A percentile compares a stretch with the other conserved stretches of the same genome.
phyloP scores from a whole-genome alignment of 2,113 vertebrate genomes.

The Corvus cornix region DNA sequence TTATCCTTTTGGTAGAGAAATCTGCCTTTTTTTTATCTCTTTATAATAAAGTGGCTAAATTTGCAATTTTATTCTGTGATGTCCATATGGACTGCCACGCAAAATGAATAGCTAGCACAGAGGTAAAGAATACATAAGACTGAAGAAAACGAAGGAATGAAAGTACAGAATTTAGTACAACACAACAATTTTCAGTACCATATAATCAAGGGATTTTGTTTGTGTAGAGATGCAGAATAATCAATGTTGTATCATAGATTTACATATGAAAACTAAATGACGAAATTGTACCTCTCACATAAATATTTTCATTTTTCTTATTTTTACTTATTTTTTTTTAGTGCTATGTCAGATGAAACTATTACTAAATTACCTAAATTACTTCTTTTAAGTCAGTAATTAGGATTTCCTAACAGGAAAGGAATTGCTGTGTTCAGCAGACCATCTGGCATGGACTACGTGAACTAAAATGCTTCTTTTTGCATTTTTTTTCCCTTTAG shows the following conservation, averaged over 20 bases:
- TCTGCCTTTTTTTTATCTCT: not conserved
- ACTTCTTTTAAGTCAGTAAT: not conserved
- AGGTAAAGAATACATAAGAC: not conserved
- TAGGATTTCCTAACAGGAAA: not conserved
- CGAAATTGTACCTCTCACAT: not conserved
- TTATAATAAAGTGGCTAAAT: not conserved
- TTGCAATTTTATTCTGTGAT: not conserved
- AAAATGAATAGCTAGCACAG: not conserved
- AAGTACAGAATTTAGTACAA: not conserved
- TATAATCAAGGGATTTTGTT: not conserved
- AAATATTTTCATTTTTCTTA: not conserved
- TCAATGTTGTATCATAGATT: not conserved
- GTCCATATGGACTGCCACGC: not conserved
- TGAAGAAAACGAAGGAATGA: not conserved
- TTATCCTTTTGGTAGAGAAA: not conserved
- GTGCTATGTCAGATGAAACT: not conserved
- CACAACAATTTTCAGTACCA: not conserved
- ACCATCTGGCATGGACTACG: not conserved
- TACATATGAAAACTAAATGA: not conserved
- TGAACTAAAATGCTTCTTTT: not conserved
- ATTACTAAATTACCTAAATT: not conserved
- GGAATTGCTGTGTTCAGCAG: not conserved
- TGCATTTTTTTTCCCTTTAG: not conserved
- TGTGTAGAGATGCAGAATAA: not conserved
- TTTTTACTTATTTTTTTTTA: not conserved